These are phyloP conservation scores for Mionectes macconnelli DNA, from an alignment of 2,113 vertebrate genomes.

Conservation along the genomic window DNA sequence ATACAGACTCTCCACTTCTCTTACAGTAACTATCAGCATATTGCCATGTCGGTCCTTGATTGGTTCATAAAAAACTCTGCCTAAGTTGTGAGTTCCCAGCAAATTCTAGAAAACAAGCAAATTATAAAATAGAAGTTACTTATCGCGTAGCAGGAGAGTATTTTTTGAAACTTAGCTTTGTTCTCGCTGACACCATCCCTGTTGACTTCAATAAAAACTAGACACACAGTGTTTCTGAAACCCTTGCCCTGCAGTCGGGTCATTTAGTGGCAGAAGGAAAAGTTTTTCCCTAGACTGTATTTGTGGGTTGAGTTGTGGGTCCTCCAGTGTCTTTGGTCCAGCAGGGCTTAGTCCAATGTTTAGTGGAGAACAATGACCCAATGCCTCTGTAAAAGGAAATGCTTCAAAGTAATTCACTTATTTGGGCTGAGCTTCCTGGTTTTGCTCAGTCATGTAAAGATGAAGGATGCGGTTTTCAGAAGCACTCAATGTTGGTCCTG, in stretches of 20 bases:
- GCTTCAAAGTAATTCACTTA: background rate
- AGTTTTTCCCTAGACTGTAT: background rate
- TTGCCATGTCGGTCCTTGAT: conserved; percentile 97
- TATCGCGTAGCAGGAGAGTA: background rate
- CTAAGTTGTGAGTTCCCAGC: conserved; percentile 93
- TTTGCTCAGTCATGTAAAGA: background rate
- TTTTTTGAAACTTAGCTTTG: background rate
- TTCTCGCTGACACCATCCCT: background rate
- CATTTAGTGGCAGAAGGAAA: background rate
- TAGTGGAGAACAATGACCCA: background rate
- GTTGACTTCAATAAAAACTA: background rate
- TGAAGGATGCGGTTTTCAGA: background rate
- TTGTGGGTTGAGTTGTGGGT: background rate
- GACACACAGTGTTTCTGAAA: background rate
- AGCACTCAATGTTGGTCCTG: background rate
- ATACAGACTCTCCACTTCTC: conserved; percentile 88
- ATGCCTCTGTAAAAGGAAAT: background rate
- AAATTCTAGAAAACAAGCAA: conserved; percentile 82
- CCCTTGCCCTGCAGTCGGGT: background rate
- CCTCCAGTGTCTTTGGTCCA: background rate
- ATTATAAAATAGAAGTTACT: background rate
- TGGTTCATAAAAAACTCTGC: conserved; percentile 93
- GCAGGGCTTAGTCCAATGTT: background rate
- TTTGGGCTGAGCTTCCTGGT: background rate
- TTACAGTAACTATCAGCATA: conserved; percentile 89